These are phyloP conservation scores for Coracias cyanogaster DNA, from an alignment of 2,797 vertebrate genomes.

Conservation along the genomic window DNA sequence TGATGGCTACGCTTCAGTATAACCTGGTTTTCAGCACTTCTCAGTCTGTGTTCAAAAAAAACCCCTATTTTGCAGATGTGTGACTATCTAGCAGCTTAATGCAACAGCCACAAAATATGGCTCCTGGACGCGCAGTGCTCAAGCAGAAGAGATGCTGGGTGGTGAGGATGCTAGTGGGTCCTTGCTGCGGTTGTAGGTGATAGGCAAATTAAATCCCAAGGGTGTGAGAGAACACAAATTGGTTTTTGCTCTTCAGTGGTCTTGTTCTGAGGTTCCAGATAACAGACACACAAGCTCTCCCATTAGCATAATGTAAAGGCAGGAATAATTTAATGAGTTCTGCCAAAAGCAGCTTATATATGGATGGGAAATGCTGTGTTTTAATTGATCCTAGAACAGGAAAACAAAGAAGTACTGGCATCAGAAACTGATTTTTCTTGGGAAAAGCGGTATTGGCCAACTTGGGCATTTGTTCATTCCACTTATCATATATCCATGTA, in stretches of 20 bases:
- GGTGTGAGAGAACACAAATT: background rate
- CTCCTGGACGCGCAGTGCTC: background rate
- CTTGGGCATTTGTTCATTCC: background rate
- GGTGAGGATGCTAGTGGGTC: background rate
- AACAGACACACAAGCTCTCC: background rate
- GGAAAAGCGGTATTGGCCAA: background rate
- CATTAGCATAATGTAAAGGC: background rate
- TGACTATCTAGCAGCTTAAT: background rate
- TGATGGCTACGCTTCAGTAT: background rate
- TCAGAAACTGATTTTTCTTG: background rate
- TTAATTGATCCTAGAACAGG: background rate
- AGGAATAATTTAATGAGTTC: background rate
- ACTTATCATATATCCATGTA: background rate
- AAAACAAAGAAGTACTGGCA: background rate
- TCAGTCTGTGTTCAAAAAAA: background rate
- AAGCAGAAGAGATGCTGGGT: background rate
- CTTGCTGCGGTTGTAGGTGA: background rate
- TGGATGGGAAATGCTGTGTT: background rate
- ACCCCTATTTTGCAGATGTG: fast-evolving
- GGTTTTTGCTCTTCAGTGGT: background rate
- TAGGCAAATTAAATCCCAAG: background rate
- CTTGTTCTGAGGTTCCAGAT: background rate
- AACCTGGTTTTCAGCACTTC: background rate
- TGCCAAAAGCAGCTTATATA: background rate
- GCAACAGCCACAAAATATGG: background rate